Evolutionary conservation across 2,888 invertebrate species (phyloP).

Genomic region (Pollenia griseotomentosa): DNA sequence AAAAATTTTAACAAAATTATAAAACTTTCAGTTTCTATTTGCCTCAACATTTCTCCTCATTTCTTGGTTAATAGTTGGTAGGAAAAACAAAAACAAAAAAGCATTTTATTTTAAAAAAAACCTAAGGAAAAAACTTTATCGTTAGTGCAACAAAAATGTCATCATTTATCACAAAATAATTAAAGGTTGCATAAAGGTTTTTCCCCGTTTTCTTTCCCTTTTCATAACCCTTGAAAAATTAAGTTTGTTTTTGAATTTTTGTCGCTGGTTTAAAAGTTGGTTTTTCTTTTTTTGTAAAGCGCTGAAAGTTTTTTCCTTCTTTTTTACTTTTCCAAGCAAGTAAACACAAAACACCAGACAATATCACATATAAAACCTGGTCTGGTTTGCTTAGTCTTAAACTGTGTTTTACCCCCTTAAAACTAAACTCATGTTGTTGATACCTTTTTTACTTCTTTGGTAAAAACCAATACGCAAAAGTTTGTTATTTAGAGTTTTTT

Average conservation of each 20-base stretch:
- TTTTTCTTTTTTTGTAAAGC: constrained; percentile 14
- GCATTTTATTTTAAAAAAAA: constrained; percentile 45
- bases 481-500: constrained; percentile 56
- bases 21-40: constrained; percentile 75
- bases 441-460: constrained; percentile 22
- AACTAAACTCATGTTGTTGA: background rate
- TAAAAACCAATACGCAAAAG: constrained; percentile 71
- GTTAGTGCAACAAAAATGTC: constrained; percentile 79
- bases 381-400: constrained; percentile 60
- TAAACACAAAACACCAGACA: constrained; percentile 76
- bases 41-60: constrained; percentile 13
- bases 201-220: background rate
- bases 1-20: constrained; percentile 72
- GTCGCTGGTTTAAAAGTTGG: constrained; percentile 42
- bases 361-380: constrained; percentile 69
- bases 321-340: constrained; percentile 72
- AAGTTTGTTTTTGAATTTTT: constrained; percentile 25
- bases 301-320: constrained; percentile 30
- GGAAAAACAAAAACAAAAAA: constrained; percentile 40
- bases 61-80: background rate
- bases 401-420: constrained; percentile 38
- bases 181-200: constrained; percentile 78
- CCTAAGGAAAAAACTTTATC: constrained; percentile 54
- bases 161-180: constrained; percentile 84
- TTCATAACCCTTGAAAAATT: constrained; percentile 25